Conservation (phyloP, 1,140 invertebrate species). For the Drosophila kurseongensis region DNA sequence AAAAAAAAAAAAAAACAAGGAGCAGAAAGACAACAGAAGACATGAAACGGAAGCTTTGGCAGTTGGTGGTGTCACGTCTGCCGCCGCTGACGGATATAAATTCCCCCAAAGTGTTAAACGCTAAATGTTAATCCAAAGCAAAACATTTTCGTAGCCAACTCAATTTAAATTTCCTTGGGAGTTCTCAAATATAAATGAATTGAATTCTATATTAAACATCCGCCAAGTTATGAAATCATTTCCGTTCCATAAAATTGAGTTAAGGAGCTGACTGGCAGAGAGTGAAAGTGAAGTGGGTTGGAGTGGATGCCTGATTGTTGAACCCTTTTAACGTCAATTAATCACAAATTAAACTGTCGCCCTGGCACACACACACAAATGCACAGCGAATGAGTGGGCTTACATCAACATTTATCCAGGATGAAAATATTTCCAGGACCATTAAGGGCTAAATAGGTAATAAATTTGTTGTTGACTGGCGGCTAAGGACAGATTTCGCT, state of each 20-base stretch:
- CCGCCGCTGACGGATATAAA: conserved; percentile 66
- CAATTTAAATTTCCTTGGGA: conserved; percentile 52
- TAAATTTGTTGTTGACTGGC: conserved; percentile 77
- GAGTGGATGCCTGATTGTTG: conserved; percentile 59
- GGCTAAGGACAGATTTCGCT: conserved; percentile 69
- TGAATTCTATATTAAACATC: conserved; percentile 75
- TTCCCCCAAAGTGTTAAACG: conserved; percentile 56
- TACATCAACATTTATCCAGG: conserved; percentile 59
- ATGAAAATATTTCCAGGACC: conserved; percentile 77
- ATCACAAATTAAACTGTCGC: conserved; percentile 78
- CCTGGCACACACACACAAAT: conserved; percentile 19
- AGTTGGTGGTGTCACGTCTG: conserved; percentile 53
- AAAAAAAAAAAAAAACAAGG: conserved; percentile 30
- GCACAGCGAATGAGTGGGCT: background rate
- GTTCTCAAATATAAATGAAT: conserved; percentile 49
- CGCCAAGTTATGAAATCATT: conserved; percentile 69
- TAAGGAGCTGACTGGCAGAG: too few relatives aligned
- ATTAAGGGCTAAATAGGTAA: conserved; percentile 81
- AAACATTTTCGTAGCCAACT: conserved; percentile 31
- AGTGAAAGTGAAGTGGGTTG: conserved; percentile 72
- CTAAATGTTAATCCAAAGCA: conserved; percentile 38
- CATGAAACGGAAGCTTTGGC: conserved; percentile 72
- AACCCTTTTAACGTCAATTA: conserved; percentile 83
- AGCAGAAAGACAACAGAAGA: conserved; percentile 35
- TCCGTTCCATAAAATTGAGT: conserved; percentile 72